Evolutionary conservation across 1,140 invertebrate genomes (phyloP).

Genomic region (Vollenhovia emeryi): DNA sequence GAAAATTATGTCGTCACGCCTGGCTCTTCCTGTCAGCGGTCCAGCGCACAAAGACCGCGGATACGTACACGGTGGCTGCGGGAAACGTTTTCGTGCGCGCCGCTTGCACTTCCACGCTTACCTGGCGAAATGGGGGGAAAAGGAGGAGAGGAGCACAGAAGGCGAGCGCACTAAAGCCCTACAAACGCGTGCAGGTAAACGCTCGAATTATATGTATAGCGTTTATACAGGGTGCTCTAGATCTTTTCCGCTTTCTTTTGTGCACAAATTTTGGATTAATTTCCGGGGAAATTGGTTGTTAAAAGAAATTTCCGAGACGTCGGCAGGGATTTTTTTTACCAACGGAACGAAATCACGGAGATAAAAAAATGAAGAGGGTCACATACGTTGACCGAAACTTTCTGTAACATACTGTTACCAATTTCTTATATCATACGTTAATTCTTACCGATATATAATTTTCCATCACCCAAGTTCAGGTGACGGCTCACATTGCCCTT

Average conservation of each 20-base stretch:
- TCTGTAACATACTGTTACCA: too few species aligned
- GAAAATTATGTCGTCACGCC: constrained; percentile 56
- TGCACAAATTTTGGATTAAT: neutral
- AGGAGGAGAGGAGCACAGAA: constrained; percentile 35
- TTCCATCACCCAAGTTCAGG: too few species aligned
- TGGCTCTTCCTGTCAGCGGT: constrained; percentile 54
- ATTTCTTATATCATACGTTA: too few species aligned
- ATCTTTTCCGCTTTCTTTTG: neutral
- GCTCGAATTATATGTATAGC: constrained; percentile 66
- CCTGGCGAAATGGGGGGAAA: constrained; percentile 58
- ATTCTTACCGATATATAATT: too few species aligned
- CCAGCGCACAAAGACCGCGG: constrained; percentile 41
- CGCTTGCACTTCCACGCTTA: constrained; percentile 42
- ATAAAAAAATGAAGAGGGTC: too few species aligned
- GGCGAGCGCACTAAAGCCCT: constrained; percentile 4
- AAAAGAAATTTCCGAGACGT: neutral
- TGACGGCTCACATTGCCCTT: too few species aligned
- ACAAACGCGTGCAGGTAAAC: constrained; percentile 60
- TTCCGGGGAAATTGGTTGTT: neutral
- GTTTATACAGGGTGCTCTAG: constrained; percentile 6
- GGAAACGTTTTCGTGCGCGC: constrained; percentile 41
- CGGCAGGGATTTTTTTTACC: neutral
- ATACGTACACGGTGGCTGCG: constrained; percentile 7
- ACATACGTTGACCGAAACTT: too few species aligned
- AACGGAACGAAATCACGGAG: neutral